Base-by-base conservation (phyloP, 2,797 vertebrate species). In the Amblyraja radiata region DNA sequence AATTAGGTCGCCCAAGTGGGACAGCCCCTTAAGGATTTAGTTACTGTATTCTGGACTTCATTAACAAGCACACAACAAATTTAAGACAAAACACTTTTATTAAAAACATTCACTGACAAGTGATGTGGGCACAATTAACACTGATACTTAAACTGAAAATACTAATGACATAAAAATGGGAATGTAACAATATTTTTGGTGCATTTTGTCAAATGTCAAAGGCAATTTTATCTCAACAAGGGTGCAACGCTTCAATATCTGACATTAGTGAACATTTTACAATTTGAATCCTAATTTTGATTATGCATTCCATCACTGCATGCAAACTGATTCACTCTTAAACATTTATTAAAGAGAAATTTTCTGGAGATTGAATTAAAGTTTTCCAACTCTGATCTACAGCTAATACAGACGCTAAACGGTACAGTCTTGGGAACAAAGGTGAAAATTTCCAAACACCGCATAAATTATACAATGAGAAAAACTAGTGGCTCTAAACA, bases 31-130 rank as follows among this genome's bases (percentile, higher is more conserved):
- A 54, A 6, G 46, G 46, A 54, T 54, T 54, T 54, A 54, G 46
- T 54, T 6, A 54, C 46, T 74, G 6, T 74, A 76, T 46, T 58
- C 84, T 68, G 63, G 6, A 68, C n/a, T 36, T 21, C 7, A 88
- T 76, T 92, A 25, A 92, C 11, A 7, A 54, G 23, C 68, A 74
- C 25, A 92, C 13, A 92, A 54, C 13, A 90, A 73, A 91, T 91
- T 32, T 74, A 92, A 92, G 90, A 71, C 90, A 92, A 92, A 54
- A 92, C 73, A 92, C 90, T 92, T 92, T 92, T 92, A 92, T 92
- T 92, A 74, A 92, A 92, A 92, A 92, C 71, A 76, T 76, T 74
- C 90, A 92, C 23, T 92, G 23, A 74, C 90, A 92, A 92, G 25
- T 92, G 90, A 46, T 76, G 36, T 74, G 36, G 63, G 58, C 65